phyloP scores from a whole-genome alignment of 2,797 vertebrate genomes.

The Sciurus vulgaris region DNA sequence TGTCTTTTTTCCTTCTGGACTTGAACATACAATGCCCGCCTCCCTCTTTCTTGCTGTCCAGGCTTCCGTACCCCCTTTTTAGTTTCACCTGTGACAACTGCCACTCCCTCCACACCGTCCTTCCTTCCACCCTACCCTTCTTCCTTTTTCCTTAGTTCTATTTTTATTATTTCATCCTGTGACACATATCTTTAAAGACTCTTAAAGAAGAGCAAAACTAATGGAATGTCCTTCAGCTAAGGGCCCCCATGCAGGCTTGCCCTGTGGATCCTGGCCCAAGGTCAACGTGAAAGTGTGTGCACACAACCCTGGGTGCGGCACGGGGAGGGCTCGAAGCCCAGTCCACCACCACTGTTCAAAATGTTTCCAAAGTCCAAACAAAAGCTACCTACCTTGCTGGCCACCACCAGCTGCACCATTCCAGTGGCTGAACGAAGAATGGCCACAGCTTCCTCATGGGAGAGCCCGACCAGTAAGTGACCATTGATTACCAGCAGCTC shows the following conservation, averaged over 20 bases:
- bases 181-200: not conserved
- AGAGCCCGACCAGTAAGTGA: slow-evolving; percentile 95
- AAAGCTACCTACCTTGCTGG: slow-evolving; percentile 92
- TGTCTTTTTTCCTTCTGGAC: not conserved
- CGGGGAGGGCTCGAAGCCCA: not conserved
- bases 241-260: no score
- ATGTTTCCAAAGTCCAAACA: not conserved
- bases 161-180: not conserved
- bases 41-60: fast-evolving
- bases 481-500: slow-evolving; percentile 98
- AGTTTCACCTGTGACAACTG: not conserved
- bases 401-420: slow-evolving; percentile 95
- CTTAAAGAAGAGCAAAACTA: not conserved
- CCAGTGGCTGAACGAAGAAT: slow-evolving; percentile 94
- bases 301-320: not conserved
- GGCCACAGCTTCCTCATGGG: slow-evolving; percentile 95
- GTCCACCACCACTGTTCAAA: not conserved
- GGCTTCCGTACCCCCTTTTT: fast-evolving
- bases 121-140: not conserved
- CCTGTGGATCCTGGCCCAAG: not conserved
- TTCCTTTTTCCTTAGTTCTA: not conserved
- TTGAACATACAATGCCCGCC: fast-evolving
- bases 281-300: not conserved
- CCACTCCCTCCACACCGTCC: not conserved
- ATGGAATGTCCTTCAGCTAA: not conserved